Evolutionary conservation across 2,113 vertebrate species (phyloP), one percentile per base, ranked within the genome.

Genomic region (Regulus satrapa): DNA sequence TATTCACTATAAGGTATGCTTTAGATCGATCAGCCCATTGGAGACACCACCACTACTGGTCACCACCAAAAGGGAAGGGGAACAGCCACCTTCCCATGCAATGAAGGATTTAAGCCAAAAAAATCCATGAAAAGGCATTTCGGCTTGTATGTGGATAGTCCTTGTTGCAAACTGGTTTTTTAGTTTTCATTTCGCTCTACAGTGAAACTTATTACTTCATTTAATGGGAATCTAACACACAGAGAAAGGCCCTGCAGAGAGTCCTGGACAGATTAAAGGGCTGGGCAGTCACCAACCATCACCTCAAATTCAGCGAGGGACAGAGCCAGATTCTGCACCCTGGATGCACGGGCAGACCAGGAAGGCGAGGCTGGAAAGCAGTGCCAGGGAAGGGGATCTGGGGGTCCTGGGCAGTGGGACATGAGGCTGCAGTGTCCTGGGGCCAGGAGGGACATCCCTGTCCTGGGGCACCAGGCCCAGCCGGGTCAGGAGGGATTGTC

Each of bases 271-370:
- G 46, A 25, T 10, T 10, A 31, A 28, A 61, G 20, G 26, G 20
- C 20, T 25, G 32, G 26, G 13, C 32, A 43, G 14, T 10, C 46
- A 52, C 32, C 38, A 31, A 13, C 10, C 26, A n/a, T n/a, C n/a
- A 8, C 29, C 0, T 13, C 1, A 36, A 20, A 20, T 17, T 31
- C 26, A 71, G 13, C 55, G 36, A 8, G 13, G 10, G 19, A 29
- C 8, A 36, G 19, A 6, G 45, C 25, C 1, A 0, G 36, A 20
- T 24, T 15, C 31, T 49, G 3, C 43, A 18, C 41, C 51, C 41
- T 46, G 77, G 40, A 19, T 48, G 51, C 10, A 56, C 0, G 1
- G 58, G n/a, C 41, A 67, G 12, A 29, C 38, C 11, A 48, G 48
- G 5, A 41, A 29, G 5, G 36, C 62, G 46, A 51, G 6, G 14